phyloP scores from a whole-genome alignment of 2,113 vertebrate species.

The Callospermophilus lateralis region DNA sequence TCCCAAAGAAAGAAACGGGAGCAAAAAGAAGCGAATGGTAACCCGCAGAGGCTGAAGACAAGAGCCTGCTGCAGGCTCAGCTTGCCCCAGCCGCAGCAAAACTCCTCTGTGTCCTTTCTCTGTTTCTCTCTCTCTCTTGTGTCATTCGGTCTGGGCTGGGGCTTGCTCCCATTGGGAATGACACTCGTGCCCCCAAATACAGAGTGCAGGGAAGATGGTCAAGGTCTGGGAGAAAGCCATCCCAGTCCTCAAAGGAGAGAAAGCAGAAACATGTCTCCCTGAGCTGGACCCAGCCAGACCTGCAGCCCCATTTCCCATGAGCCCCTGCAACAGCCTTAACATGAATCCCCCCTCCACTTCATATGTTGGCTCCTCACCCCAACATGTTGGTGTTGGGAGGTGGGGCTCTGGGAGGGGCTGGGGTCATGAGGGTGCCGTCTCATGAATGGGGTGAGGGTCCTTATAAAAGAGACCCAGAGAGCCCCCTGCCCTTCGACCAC shows the following conservation, averaged over 20 bases:
- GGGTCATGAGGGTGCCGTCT: background rate
- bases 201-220: too few species aligned
- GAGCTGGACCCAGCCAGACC: background rate
- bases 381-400: background rate
- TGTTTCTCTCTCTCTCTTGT: background rate
- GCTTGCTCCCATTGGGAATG: background rate
- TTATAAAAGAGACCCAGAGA: background rate
- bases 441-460: background rate
- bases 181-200: too few species aligned
- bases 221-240: rapidly evolving
- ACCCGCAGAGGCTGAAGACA: background rate
- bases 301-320: background rate
- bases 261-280: background rate
- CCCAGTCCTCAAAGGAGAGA: background rate
- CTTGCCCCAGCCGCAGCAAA: rapidly evolving
- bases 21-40: background rate
- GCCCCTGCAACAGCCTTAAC: background rate
- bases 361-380: too few species aligned
- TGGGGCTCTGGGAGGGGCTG: background rate
- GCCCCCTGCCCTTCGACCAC: too few species aligned
- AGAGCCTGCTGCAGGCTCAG: rapidly evolving
- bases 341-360: too few species aligned
- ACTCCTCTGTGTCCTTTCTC: rapidly evolving
- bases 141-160: rapidly evolving
- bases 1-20: background rate